Evolutionary conservation across 2,888 invertebrate species (phyloP).

Genomic region (Holacanthella duospinosa): DNA sequence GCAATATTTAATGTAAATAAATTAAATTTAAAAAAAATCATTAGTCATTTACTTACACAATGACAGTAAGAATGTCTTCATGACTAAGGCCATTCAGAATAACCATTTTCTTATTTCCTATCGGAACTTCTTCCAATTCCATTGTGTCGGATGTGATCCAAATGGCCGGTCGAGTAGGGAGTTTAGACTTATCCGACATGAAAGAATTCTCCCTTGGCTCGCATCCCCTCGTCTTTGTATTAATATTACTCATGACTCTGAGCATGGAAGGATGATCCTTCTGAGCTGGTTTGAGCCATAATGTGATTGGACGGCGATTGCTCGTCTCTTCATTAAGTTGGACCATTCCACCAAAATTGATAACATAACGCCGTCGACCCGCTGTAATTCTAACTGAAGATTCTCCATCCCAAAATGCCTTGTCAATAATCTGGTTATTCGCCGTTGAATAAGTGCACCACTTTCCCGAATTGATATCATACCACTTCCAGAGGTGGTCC

Average conservation of each 20-base stretch:
- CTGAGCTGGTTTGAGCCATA: conserved; percentile 43
- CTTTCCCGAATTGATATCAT: conserved; percentile 65
- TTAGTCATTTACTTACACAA: background rate
- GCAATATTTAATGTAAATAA: background rate
- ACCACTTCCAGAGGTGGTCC: conserved; percentile 63
- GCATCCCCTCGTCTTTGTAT: no score
- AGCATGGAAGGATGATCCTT: conserved; percentile 1
- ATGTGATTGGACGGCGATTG: conserved; percentile 66
- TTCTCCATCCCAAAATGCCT: conserved; percentile 64
- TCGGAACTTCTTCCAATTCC: background rate
- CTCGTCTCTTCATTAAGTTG: conserved; percentile 66
- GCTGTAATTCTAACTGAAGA: conserved; percentile 58
- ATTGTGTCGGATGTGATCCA: background rate
- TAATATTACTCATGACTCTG: background rate
- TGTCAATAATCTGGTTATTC: conserved; percentile 65
- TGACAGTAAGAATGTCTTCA: background rate
- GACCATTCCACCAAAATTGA: conserved; percentile 65
- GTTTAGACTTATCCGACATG: no score
- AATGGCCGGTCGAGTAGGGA: no score
- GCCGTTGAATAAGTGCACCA: conserved; percentile 63
- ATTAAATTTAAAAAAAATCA: conserved; percentile 1
- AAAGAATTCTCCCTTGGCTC: no score
- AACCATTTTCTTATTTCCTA: background rate
- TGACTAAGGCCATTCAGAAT: background rate
- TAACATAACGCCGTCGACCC: conserved; percentile 61